Evolutionary conservation across 2,113 vertebrate genomes (phyloP).

Genomic region (Ammospiza caudacuta): DNA sequence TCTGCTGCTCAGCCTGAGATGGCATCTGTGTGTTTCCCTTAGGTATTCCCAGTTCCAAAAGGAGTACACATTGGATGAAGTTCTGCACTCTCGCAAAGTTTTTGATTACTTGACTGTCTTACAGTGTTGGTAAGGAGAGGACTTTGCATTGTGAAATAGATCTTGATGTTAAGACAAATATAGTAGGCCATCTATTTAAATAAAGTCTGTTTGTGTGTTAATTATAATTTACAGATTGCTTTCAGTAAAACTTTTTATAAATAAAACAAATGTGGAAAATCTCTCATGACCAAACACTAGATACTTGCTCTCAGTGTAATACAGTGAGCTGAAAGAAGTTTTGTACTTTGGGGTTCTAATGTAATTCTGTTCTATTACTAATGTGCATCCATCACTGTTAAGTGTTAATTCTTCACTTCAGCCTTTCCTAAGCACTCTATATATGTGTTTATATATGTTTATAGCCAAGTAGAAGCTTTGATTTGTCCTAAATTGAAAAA

Average conservation of each 20-base stretch:
- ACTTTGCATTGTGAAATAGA: background rate
- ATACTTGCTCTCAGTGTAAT: background rate
- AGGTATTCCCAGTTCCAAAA: constrained; percentile 94
- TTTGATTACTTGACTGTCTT: constrained; percentile 91
- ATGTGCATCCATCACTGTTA: background rate
- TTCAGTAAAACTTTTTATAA: background rate
- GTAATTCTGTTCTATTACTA: background rate
- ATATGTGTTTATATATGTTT: background rate
- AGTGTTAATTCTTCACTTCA: background rate
- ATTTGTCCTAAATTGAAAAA: background rate
- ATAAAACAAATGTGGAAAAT: background rate
- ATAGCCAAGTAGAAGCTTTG: background rate
- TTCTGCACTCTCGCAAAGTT: constrained; percentile 84
- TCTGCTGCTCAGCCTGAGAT: background rate
- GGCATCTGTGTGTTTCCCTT: constrained; percentile 12
- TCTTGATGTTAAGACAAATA: constrained; percentile 20
- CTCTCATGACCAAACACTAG: background rate
- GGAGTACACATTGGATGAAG: constrained; percentile 90
- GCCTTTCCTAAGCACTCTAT: background rate
- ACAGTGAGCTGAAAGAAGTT: background rate
- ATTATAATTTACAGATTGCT: background rate
- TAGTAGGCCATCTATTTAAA: background rate
- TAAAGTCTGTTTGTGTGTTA: background rate
- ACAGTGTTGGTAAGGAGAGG: constrained; percentile 91
- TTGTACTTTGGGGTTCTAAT: background rate